phyloP scores from a whole-genome alignment of 1,140 invertebrate genomes.

The Drosophila tani region DNA sequence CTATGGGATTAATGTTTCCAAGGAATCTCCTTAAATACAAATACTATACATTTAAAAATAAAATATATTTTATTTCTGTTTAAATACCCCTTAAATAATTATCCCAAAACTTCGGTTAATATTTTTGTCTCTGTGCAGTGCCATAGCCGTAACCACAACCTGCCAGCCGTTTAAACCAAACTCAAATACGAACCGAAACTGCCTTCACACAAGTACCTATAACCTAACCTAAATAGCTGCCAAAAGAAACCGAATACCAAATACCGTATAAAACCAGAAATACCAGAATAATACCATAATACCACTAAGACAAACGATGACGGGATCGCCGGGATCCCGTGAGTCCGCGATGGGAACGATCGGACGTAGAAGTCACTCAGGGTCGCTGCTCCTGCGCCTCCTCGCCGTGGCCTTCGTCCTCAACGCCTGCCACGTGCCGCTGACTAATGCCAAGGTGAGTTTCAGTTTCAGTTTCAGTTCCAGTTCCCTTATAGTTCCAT shows the following conservation, averaged over 20 bases:
- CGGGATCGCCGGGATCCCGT: constrained; percentile 75
- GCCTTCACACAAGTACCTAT: constrained; percentile 57
- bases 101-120: not conserved
- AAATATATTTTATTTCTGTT: no score
- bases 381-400: constrained; percentile 68
- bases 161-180: constrained; percentile 50
- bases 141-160: constrained; percentile 69
- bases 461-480: constrained; percentile 22
- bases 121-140: constrained; percentile 61
- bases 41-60: not conserved
- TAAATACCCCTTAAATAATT: not conserved
- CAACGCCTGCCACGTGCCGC: constrained; percentile 61
- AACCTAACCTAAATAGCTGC: constrained; percentile 55
- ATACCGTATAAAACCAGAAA: constrained; percentile 18
- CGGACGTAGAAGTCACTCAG: constrained; percentile 32
- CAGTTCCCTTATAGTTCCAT: not conserved
- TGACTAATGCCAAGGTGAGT: constrained; percentile 75
- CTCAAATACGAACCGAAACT: constrained; percentile 66
- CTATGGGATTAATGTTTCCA: no score
- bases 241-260: constrained; percentile 41
- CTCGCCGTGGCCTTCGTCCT: constrained; percentile 63
- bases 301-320: constrained; percentile 26
- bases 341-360: constrained; percentile 26
- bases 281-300: not conserved
- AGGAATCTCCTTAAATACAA: not conserved